Base-by-base conservation (phyloP, 2,888 invertebrate species). In the Phoenoteleia sp. region DNA sequence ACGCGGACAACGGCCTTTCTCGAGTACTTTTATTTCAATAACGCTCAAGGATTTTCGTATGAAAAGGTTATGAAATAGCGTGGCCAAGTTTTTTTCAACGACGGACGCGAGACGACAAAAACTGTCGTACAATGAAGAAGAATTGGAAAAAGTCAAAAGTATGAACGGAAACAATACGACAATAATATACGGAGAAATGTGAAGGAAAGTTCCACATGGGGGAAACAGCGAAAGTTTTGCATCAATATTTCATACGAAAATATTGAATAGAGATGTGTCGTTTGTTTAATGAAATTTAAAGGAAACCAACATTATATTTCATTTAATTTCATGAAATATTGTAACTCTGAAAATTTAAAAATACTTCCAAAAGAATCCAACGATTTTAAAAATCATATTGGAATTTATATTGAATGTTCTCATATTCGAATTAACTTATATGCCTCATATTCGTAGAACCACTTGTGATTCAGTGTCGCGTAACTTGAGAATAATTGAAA, bases 11-110 rank as follows among this genome's bases (percentile, higher is more conserved):
- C 52, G 11, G 52, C 33, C 54, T 66, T 25, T 49, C 15, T 29
- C 33, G 33, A 49, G 45, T 45, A 58, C 17, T 64, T 45, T 64
- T 64, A 45, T 75, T 75, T 64, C 47, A 75, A 75, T 64, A 75
- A 64, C 33, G 45, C 56, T 64, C 75, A 27, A 75, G 75, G 75
- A 74, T 64, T 75, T 75, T 75, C 56, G 64, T 64, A 54, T 75
- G 54, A 75, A 75, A 75, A 75, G 75, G 64, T 75, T 64, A 75
- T 75, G 75, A 75, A 75, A 64, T 64, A 29, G 64, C 33, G 56
- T 15, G 13, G 39, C 9, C 7, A 36, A 60, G 39, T 62, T 62
- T 56, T 56, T 21, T 33, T 45, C 19, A 42, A 13, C 7, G 21
- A 52, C 33, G 27, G 64, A 54, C 21, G 19, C 17, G 45, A 71